Base-by-base conservation (phyloP, 2,113 vertebrate genomes). In the Cololabis saira region DNA sequence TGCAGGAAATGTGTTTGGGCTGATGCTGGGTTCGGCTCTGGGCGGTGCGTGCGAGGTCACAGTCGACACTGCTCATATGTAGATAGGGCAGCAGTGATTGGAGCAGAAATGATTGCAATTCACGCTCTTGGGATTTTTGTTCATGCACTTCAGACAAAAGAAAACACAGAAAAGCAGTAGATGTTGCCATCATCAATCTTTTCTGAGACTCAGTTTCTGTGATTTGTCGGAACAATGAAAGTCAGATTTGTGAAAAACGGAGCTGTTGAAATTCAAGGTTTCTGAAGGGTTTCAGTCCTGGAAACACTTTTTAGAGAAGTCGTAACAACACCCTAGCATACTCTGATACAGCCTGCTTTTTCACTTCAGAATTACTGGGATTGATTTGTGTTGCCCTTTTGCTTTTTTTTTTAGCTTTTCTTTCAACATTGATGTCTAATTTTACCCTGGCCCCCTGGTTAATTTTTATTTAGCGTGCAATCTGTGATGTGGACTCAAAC, bases 111-210 rank as follows among this genome's bases (percentile, higher is more conserved):
- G 33, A 84, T 77, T 81, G 78, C 50, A 22, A 61, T 80, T 63
- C 60, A 56, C 14, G 67, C 84, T 70, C 0, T 0, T 59, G 71
- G 81, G 81, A 62, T 50, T 67, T 65, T 58, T 67, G 50, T 61
- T 63, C 44, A 40, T 76, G 41, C 58, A 41, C 40, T 76, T 75
- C 27, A 72, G 61, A 76, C 56, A 68, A 67, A 53, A 43, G 76
- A 55, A 66, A 84, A 77, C 67, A 74, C 67, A 49, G 74, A 83
- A 10, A 54, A 69, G 67, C 64, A 3, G 56, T 40, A 44, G 45
- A 64, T 66, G 58, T 67, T 86, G 85, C 79, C 87, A 66, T 85
- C 78, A 92, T 93, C 89, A 87, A 83, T 93, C 92, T 92, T 65
- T 16, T 58, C 69, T 63, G 76, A 85, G 81, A 81, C 74, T 67